phyloP scores from a whole-genome alignment of 2,113 vertebrate species.

The Columbina picui region DNA sequence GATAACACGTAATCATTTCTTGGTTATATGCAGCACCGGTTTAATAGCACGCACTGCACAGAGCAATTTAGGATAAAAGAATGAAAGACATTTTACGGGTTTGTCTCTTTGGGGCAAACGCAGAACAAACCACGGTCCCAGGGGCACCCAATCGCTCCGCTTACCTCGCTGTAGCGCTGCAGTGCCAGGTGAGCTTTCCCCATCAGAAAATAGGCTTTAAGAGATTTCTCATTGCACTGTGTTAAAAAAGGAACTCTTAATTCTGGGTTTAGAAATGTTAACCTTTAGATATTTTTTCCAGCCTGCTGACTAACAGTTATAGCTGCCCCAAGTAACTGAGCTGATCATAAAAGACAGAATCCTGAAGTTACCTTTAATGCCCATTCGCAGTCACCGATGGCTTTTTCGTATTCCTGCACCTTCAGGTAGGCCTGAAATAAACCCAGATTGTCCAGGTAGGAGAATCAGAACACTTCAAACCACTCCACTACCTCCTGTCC shows the following conservation, averaged over 20 bases:
- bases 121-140: neutral
- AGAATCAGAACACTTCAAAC: neutral
- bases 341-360: neutral
- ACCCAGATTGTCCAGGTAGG: neutral
- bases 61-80: no score
- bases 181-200: constrained; percentile 85
- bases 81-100: no score
- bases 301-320: neutral
- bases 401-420: constrained; percentile 82
- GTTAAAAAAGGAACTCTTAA: neutral
- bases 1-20: no score
- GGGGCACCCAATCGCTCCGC: no score
- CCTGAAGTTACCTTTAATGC: constrained; percentile 86
- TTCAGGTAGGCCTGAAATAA: constrained; percentile 87
- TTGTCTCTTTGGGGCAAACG: neutral
- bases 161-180: constrained; percentile 82
- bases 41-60: no score
- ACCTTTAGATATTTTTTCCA: neutral
- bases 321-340: neutral
- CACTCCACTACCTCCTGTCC: neutral
- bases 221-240: constrained; percentile 87
- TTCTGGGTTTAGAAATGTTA: neutral
- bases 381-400: constrained; percentile 90
- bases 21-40: no score
- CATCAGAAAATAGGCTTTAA: constrained; percentile 90